These are phyloP conservation scores for Brachionus paranguensis DNA, from an alignment of 1,140 invertebrate genomes.

Conservation along the genomic window DNA sequence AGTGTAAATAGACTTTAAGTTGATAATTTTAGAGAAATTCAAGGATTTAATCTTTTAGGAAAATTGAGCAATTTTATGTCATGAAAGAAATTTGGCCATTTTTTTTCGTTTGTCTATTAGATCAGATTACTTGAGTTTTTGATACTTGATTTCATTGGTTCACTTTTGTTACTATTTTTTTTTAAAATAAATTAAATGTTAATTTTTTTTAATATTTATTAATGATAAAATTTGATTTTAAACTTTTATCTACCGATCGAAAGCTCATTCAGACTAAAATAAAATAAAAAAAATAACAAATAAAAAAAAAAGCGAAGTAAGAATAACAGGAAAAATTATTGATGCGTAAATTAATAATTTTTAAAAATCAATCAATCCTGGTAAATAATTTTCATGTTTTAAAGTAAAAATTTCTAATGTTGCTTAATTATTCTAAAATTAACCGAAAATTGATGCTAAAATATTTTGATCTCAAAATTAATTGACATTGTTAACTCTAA, in stretches of 20 bases:
- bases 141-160: neutral
- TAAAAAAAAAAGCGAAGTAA: too few relatives aligned
- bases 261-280: too few relatives aligned
- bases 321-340: too few relatives aligned
- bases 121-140: neutral
- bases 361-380: too few relatives aligned
- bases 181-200: neutral
- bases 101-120: neutral
- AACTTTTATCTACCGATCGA: neutral
- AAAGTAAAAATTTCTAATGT: too few relatives aligned
- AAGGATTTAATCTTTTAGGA: neutral
- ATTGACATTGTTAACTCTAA: too few relatives aligned
- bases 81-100: neutral
- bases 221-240: neutral
- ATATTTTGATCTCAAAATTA: too few relatives aligned
- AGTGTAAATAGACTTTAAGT: neutral
- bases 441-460: too few relatives aligned
- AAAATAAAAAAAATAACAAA: too few relatives aligned
- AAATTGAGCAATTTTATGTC: neutral
- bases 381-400: too few relatives aligned
- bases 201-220: neutral
- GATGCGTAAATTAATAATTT: too few relatives aligned
- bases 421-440: too few relatives aligned
- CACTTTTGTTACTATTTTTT: neutral
- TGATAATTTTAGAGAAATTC: neutral